Evolutionary conservation across 2,797 vertebrate species (phyloP).

Genomic region (Diplodus puntazzo): DNA sequence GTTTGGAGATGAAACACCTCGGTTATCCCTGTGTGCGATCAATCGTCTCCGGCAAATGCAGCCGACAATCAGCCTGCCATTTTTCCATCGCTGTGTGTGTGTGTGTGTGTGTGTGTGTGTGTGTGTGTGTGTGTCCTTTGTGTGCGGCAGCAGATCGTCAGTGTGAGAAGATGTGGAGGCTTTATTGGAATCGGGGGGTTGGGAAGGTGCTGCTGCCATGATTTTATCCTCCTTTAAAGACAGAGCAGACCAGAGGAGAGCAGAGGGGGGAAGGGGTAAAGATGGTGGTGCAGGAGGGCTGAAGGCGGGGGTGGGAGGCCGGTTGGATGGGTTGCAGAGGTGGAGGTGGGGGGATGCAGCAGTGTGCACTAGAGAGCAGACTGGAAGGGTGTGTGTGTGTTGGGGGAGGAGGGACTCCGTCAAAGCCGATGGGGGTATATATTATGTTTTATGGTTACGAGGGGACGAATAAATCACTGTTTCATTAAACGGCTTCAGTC

Average conservation of each 20-base stretch:
- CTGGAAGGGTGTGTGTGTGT: conserved; percentile 49
- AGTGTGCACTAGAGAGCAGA: conserved; percentile 46
- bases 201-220: conserved; percentile 61
- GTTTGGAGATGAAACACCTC: conserved; percentile 17
- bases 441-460: conserved; percentile 82
- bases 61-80: conserved; percentile 27
- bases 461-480: conserved; percentile 82
- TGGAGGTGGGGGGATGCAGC: conserved; percentile 59
- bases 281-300: conserved; percentile 52
- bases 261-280: conserved; percentile 53
- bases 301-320: conserved; percentile 16
- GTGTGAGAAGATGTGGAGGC: conserved; percentile 44
- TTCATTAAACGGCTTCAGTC: conserved; percentile 80
- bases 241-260: conserved; percentile 12
- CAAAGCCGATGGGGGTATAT: conserved; percentile 69
- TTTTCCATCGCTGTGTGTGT: conserved; percentile 3
- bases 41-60: not conserved
- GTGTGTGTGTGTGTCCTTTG: conserved; percentile 54
- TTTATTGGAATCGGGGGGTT: conserved; percentile 77
- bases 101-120: not conserved
- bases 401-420: conserved; percentile 57
- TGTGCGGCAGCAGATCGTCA: conserved; percentile 40
- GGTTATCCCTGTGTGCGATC: not conserved
- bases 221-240: conserved; percentile 75
- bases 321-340: conserved; percentile 53